Evolutionary conservation across 30 jellyfish, hydroid and myxozoan species (phyloP).

Genomic region (Rhopilema esculentum): DNA sequence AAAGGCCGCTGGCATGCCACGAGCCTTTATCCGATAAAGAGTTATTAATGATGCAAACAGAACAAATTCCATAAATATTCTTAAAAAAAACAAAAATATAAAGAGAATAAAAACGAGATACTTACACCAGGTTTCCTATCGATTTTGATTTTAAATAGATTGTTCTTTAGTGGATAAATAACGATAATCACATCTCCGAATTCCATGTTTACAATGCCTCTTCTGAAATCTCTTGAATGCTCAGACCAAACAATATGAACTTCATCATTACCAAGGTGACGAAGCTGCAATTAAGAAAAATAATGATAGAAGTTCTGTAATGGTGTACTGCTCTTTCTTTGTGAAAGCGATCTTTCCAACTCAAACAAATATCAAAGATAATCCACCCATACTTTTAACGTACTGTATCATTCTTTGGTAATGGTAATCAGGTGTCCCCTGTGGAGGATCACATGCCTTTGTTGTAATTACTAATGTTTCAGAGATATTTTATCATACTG

Average conservation of each 20-base stretch:
- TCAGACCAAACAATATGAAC: constrained; percentile 99
- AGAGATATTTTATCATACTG: no score
- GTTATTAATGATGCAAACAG: no score
- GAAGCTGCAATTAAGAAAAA: constrained; percentile 57
- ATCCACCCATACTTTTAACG: no score
- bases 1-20: no score
- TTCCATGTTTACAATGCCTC: constrained; percentile 97
- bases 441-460: no score
- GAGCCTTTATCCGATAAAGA: no score
- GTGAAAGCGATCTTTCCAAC: neutral
- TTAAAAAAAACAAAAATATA: no score
- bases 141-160: constrained; percentile 81
- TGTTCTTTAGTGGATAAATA: constrained; percentile 87
- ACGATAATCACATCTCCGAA: constrained; percentile 94
- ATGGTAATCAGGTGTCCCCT: no score
- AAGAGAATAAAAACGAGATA: neutral
- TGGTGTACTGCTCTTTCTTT: neutral
- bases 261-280: constrained; percentile 99
- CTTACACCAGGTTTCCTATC: constrained; percentile 79
- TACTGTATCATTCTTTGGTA: no score
- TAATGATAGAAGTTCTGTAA: neutral
- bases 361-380: neutral
- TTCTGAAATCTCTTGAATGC: constrained; percentile 93
- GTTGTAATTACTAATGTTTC: no score
- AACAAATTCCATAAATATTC: no score